Conservation (phyloP, 2,888 invertebrate genomes). For the Folsomia candida region DNA sequence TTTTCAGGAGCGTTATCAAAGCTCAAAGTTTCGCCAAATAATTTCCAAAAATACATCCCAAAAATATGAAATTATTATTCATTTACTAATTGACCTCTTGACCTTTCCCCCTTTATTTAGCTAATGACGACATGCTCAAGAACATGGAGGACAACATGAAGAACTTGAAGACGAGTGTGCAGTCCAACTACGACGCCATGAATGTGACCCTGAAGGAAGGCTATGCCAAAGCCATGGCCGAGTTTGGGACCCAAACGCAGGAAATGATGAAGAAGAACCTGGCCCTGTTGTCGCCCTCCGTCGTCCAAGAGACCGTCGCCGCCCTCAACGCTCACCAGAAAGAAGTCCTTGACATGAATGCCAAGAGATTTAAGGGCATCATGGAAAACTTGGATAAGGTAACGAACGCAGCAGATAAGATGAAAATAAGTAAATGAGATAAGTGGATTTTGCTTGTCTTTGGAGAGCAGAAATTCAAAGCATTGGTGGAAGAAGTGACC, state of each 20-base stretch:
- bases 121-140: constrained; percentile 22
- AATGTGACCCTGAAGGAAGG: constrained; percentile 14
- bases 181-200: constrained; percentile 18
- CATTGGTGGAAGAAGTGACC: constrained; percentile 16
- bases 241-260: constrained; percentile 23
- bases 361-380: constrained; percentile 11
- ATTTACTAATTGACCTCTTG: not conserved
- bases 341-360: not conserved
- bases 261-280: constrained; percentile 27
- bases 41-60: no score
- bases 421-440: no score
- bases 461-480: constrained; percentile 17
- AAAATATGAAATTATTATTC: no score
- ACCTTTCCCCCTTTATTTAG: no score
- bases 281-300: constrained; percentile 11
- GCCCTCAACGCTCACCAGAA: constrained; percentile 11
- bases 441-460: no score
- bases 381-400: constrained; percentile 14
- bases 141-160: constrained; percentile 15
- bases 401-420: no score
- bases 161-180: not conserved
- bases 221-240: not conserved
- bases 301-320: constrained; percentile 15
- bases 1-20: no score
- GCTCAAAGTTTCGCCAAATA: no score